A percentile compares a stretch with the other conserved stretches of the same genome.
phyloP scores from a whole-genome alignment of 2,797 vertebrate genomes.

The Falco peregrinus region DNA sequence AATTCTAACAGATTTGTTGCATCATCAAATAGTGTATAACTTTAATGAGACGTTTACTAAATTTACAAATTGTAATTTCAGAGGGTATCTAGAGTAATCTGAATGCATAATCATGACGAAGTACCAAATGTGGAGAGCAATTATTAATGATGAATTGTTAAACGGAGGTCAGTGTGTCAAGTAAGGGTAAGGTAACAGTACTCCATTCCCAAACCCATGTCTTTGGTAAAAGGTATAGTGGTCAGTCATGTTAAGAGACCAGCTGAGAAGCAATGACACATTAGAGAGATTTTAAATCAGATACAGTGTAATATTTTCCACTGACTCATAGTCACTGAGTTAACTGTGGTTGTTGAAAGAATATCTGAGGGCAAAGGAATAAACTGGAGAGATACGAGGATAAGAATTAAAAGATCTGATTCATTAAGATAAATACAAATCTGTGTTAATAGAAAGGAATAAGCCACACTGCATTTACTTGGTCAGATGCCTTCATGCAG shows the following conservation, averaged over 20 bases:
- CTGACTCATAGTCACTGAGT: neutral
- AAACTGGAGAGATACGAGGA: fast-evolving
- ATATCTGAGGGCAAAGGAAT: neutral
- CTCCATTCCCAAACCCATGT: neutral
- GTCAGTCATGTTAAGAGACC: neutral
- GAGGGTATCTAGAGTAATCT: neutral
- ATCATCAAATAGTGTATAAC: neutral
- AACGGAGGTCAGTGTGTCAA: neutral
- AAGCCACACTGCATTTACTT: fast-evolving
- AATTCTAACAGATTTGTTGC: neutral
- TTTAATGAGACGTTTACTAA: neutral
- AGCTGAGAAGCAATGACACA: neutral
- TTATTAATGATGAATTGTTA: neutral
- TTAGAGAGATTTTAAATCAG: neutral
- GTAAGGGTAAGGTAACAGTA: neutral
- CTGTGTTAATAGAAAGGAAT: neutral
- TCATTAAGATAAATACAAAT: neutral
- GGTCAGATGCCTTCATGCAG: neutral
- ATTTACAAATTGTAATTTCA: neutral
- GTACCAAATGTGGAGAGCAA: neutral
- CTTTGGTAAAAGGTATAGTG: fast-evolving
- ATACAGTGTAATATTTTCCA: neutral
- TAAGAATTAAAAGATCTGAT: neutral
- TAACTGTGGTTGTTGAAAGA: neutral
- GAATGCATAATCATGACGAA: neutral